phyloP scores from a whole-genome alignment of 2,888 invertebrate genomes.

The Bibio marci region DNA sequence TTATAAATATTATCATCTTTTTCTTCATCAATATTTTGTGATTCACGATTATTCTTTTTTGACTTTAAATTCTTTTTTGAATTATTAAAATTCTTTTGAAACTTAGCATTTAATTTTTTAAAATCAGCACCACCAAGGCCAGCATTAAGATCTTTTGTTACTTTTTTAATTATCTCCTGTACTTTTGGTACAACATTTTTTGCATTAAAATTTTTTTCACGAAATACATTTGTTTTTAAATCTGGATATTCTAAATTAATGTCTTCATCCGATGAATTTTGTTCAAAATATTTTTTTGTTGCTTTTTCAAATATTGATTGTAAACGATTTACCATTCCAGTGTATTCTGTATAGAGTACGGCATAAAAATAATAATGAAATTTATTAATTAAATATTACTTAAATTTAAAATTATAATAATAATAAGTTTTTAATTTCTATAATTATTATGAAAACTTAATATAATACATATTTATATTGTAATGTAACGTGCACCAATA shows the following conservation, averaged over 20 bases:
- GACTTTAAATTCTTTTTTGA: background rate
- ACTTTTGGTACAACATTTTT: conserved; percentile 7
- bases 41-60: background rate
- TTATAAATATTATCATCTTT: background rate
- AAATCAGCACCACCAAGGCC: background rate
- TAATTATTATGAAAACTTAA: background rate
- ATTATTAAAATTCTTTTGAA: no score
- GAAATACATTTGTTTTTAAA: conserved; percentile 29
- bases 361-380: conserved; percentile 6
- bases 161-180: conserved; percentile 7
- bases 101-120: background rate
- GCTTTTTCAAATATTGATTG: conserved; percentile 66
- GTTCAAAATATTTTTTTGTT: conserved; percentile 67
- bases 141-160: conserved; percentile 3
- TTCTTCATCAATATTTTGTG: background rate
- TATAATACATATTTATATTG: no score
- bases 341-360: conserved; percentile 47
- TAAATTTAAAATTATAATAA: background rate
- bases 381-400: background rate
- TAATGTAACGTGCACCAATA: no score
- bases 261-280: conserved; percentile 63
- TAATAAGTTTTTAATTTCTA: conserved; percentile 1
- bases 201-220: conserved; percentile 25
- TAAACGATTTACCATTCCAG: conserved; percentile 72
- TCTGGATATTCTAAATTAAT: conserved; percentile 48